Evolutionary conservation across 2,113 vertebrate species (phyloP).

Genomic region (Rhabdomys dilectus): DNA sequence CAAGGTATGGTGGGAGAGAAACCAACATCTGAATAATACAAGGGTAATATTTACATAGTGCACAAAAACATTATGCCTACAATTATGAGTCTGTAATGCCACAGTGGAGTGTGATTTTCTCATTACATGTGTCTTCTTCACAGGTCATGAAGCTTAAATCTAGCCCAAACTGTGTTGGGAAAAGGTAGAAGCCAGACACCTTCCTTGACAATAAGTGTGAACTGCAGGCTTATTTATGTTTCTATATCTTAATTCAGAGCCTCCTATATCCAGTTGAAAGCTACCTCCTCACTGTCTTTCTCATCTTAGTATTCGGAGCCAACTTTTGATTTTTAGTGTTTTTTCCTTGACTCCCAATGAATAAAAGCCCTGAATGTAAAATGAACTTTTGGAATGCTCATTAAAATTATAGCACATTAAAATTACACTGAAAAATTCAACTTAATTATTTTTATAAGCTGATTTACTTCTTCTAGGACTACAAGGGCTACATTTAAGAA

Average conservation of each 20-base stretch:
- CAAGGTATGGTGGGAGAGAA: no score
- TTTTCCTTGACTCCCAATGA: slow-evolving; percentile 35
- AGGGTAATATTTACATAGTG: no score
- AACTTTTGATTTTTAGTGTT: slow-evolving; percentile 36
- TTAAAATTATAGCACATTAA: background rate
- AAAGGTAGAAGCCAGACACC: background rate
- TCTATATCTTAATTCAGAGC: background rate
- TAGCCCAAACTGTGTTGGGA: background rate
- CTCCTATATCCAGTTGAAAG: background rate
- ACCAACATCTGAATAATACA: no score
- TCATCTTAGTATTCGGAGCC: background rate
- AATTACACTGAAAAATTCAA: background rate
- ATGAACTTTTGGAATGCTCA: background rate
- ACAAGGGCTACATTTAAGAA: background rate
- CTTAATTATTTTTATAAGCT: background rate
- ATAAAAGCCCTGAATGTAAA: background rate
- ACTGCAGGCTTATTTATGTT: background rate
- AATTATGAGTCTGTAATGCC: background rate
- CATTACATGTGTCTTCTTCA: background rate
- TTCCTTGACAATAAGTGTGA: background rate
- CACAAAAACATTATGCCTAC: no score
- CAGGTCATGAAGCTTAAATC: background rate
- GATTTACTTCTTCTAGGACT: background rate
- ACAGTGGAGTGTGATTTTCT: background rate
- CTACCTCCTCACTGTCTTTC: background rate